These are phyloP conservation scores for Drosophila parvula DNA, from an alignment of 1,140 invertebrate species.

Conservation along the genomic window DNA sequence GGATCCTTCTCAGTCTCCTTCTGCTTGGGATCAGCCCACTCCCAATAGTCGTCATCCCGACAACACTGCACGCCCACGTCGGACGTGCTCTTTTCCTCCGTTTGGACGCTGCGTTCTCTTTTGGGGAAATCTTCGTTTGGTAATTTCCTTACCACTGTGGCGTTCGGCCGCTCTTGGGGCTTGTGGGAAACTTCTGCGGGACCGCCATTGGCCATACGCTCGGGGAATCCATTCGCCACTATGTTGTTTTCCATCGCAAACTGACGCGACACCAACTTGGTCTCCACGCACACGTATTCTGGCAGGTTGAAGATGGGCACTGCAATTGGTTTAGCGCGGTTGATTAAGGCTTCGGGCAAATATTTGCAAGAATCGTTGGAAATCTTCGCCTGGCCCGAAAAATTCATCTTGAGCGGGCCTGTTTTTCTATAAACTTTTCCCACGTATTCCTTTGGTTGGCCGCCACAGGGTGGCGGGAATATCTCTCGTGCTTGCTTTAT, in stretches of 20 bases:
- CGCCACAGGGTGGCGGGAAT: too few species aligned
- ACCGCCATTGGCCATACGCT: not conserved
- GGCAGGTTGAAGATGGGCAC: slow-evolving; percentile 48
- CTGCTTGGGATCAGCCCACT: not conserved
- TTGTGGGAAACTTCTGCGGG: not conserved
- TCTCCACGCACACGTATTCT: slow-evolving; percentile 47
- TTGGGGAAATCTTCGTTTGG: not conserved
- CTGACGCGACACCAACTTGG: slow-evolving; percentile 16
- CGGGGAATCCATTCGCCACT: not conserved
- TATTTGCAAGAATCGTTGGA: too few species aligned
- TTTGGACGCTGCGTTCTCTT: slow-evolving; percentile 37
- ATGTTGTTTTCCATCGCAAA: slow-evolving; percentile 13
- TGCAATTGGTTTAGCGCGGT: slow-evolving; percentile 10
- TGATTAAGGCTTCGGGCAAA: too few species aligned
- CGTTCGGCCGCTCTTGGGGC: not conserved
- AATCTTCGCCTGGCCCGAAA: not conserved
- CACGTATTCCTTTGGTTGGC: too few species aligned
- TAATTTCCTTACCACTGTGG: not conserved
- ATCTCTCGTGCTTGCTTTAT: not conserved
- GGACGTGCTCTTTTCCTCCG: not conserved
- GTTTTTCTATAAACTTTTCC: too few species aligned
- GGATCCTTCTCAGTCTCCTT: not conserved
- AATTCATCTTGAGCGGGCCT: not conserved
- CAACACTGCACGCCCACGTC: slow-evolving; percentile 47
- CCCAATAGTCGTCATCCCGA: slow-evolving; percentile 17